phyloP scores from a whole-genome alignment of 2,797 vertebrate species.

The Rhinogobio ventralis region DNA sequence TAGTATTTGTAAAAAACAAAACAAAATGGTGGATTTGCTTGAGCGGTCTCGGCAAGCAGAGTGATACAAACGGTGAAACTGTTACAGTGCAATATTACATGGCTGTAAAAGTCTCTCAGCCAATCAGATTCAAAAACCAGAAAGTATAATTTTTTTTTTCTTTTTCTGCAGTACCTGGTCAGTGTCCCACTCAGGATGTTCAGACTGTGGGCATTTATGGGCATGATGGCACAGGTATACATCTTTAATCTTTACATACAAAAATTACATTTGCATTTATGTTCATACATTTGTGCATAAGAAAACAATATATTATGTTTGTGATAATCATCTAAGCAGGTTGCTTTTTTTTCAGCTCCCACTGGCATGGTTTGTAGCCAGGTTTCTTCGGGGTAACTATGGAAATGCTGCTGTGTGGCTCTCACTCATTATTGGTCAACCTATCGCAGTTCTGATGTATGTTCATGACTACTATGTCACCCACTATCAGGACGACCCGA shows the following conservation, averaged over 20 bases:
- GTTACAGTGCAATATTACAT: too few species aligned
- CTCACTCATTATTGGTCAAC: slow-evolving; percentile 91
- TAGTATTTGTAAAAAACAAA: too few species aligned
- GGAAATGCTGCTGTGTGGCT: slow-evolving; percentile 92
- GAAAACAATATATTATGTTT: not conserved
- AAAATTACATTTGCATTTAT: not conserved
- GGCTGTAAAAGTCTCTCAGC: too few species aligned
- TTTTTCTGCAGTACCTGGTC: slow-evolving; percentile 83
- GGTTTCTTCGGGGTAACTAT: slow-evolving; percentile 85
- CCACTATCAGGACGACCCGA: slow-evolving; percentile 72
- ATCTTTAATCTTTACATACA: not conserved
- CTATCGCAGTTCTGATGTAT: slow-evolving; percentile 90
- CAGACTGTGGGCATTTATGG: slow-evolving; percentile 91
- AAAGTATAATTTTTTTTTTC: not conserved
- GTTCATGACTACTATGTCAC: slow-evolving; percentile 94
- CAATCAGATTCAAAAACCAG: too few species aligned
- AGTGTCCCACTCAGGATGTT: slow-evolving; percentile 94
- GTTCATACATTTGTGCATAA: not conserved
- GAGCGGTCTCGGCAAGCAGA: too few species aligned
- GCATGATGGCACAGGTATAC: slow-evolving; percentile 93
- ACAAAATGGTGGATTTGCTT: too few species aligned
- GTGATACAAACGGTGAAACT: too few species aligned
- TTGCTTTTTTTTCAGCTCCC: slow-evolving; percentile 80
- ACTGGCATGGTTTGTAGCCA: slow-evolving; percentile 86
- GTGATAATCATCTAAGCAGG: not conserved